Evolutionary conservation across 2,797 vertebrate genomes (phyloP).

Genomic region (Amazona ochrocephala): DNA sequence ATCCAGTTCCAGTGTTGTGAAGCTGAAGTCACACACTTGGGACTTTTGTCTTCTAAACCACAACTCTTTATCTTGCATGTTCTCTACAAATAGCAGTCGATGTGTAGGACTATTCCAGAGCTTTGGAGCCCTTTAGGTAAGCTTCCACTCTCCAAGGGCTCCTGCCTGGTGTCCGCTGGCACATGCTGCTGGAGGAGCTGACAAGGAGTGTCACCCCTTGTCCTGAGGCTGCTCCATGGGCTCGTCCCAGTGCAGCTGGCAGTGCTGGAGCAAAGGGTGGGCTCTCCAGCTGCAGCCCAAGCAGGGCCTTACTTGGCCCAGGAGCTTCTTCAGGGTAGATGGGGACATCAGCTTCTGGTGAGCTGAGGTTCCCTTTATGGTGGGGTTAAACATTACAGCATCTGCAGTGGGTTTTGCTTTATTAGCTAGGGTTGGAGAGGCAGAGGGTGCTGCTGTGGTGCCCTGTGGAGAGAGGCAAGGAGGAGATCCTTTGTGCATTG

Average conservation of each 20-base stretch:
- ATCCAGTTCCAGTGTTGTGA: not conserved
- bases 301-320: not conserved
- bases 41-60: not conserved
- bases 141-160: not conserved
- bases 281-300: not conserved
- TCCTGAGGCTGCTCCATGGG: no score
- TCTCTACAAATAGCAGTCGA: not conserved
- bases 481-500: not conserved
- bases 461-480: not conserved
- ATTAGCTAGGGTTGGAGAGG: not conserved
- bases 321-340: not conserved
- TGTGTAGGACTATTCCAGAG: not conserved
- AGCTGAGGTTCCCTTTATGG: not conserved
- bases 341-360: rapidly evolving
- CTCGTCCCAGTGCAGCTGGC: not conserved
- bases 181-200: not conserved
- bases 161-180: not conserved
- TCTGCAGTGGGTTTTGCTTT: conserved; percentile 3
- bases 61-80: not conserved
- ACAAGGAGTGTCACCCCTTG: not conserved
- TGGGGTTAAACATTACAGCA: not conserved
- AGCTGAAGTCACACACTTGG: not conserved
- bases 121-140: not conserved
- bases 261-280: not conserved
- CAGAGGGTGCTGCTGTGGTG: not conserved